These are phyloP conservation scores for Melolontha melolontha DNA, from an alignment of 2,888 invertebrate genomes.

Conservation along the genomic window DNA sequence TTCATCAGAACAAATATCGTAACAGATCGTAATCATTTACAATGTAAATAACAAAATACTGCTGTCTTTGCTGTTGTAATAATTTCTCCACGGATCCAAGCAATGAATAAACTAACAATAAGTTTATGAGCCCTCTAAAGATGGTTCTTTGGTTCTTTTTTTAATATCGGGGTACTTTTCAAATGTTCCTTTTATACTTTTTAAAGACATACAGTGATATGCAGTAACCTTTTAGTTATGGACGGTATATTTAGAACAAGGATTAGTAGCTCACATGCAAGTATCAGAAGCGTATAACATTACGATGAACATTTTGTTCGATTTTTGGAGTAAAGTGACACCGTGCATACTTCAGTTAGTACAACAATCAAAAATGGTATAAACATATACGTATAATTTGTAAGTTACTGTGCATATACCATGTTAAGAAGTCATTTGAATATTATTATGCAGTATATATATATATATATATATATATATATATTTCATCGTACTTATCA, in stretches of 20 bases:
- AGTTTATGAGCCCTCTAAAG: too few relatives aligned
- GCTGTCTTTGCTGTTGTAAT: too few relatives aligned
- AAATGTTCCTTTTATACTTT: not conserved
- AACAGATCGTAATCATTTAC: too few relatives aligned
- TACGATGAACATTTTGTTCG: slow-evolving; percentile 87
- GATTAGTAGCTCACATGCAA: slow-evolving; percentile 75
- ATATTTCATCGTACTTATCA: too few relatives aligned
- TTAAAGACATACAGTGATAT: not conserved
- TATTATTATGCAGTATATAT: not conserved
- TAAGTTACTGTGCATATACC: too few relatives aligned
- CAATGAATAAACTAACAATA: too few relatives aligned
- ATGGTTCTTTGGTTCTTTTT: too few relatives aligned
- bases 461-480: slow-evolving; percentile 27
- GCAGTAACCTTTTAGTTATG: slow-evolving; percentile 76
- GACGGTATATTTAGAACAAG: slow-evolving; percentile 97
- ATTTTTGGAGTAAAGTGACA: slow-evolving; percentile 99
- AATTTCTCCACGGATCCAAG: too few relatives aligned
- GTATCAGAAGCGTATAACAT: slow-evolving; percentile 79
- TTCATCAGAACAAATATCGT: too few relatives aligned
- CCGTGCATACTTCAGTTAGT: slow-evolving; percentile 94
- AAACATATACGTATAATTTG: not conserved
- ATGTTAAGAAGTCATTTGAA: too few relatives aligned
- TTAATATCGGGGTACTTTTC: too few relatives aligned
- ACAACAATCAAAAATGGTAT: slow-evolving; percentile 88
- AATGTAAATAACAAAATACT: too few relatives aligned